These are phyloP conservation scores for Nannoperca australis DNA, from an alignment of 2,797 vertebrate species.

Conservation along the genomic window DNA sequence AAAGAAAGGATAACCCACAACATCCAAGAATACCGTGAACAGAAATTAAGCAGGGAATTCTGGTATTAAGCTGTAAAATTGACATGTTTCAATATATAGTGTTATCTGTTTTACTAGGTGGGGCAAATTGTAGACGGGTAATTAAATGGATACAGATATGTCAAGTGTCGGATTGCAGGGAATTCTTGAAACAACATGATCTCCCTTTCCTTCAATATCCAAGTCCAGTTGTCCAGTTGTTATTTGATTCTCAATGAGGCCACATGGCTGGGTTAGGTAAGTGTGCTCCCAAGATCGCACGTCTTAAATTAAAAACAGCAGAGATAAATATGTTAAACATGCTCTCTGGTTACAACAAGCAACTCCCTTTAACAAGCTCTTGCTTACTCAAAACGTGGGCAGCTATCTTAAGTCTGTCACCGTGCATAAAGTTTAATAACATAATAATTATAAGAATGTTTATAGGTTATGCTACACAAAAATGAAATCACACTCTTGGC, in stretches of 20 bases:
- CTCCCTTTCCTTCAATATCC: slow-evolving; percentile 14
- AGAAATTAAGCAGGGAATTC: not conserved
- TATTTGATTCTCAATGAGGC: slow-evolving; percentile 19
- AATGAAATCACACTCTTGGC: slow-evolving; percentile 21
- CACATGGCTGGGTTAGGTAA: not conserved
- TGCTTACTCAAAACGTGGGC: slow-evolving; percentile 4
- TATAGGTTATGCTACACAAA: not conserved
- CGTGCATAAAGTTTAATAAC: not conserved
- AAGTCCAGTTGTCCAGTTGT: slow-evolving; percentile 10
- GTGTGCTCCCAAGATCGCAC: not conserved
- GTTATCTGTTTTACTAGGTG: not conserved
- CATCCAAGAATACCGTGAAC: not conserved
- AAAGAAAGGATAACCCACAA: not conserved
- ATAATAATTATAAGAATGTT: not conserved
- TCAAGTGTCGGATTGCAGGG: not conserved
- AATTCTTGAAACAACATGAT: slow-evolving; percentile 15
- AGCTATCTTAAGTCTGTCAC: slow-evolving; percentile 4
- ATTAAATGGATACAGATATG: slow-evolving; percentile 3
- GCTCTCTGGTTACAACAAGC: slow-evolving; percentile 8
- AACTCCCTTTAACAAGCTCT: slow-evolving; percentile 20
- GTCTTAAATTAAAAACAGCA: slow-evolving; percentile 18
- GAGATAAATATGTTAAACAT: slow-evolving; percentile 28
- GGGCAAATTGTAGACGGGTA: not conserved
- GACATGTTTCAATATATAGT: not conserved
- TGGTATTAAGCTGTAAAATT: not conserved